phyloP scores from a whole-genome alignment of 1,140 invertebrate species.

The Laupala kohalensis region DNA sequence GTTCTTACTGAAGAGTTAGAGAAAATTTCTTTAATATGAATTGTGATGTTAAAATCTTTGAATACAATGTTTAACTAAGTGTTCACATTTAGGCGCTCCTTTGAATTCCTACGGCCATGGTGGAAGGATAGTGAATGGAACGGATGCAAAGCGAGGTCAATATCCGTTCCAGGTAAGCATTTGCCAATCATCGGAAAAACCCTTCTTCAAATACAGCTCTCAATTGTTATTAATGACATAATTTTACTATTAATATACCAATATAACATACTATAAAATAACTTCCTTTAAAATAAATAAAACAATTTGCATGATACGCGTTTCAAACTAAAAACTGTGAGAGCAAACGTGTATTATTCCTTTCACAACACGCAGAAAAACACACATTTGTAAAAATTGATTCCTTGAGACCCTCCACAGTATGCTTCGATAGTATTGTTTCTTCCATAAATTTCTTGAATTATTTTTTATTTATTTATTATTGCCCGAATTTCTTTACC shows the following conservation, averaged over 20 bases:
- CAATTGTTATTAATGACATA: background rate
- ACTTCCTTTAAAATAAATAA: background rate
- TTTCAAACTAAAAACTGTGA: background rate
- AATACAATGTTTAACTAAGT: background rate
- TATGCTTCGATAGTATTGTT: too few species aligned
- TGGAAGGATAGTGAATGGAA: background rate
- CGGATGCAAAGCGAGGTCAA: background rate
- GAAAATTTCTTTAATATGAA: background rate
- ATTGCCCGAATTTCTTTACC: too few species aligned
- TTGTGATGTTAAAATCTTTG: too few species aligned
- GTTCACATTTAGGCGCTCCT: background rate
- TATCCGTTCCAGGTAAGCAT: background rate
- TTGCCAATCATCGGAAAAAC: too few species aligned
- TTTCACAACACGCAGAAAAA: too few species aligned
- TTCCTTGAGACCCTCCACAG: too few species aligned
- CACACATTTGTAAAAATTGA: too few species aligned
- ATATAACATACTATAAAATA: background rate
- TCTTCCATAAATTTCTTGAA: too few species aligned
- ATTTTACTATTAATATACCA: background rate
- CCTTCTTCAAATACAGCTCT: too few species aligned
- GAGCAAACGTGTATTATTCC: too few species aligned
- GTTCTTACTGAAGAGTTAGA: background rate
- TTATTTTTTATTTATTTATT: too few species aligned
- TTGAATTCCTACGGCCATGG: background rate
- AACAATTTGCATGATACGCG: background rate